phyloP scores from a whole-genome alignment of 1,140 invertebrate species.

The Drosophila ohnishii region DNA sequence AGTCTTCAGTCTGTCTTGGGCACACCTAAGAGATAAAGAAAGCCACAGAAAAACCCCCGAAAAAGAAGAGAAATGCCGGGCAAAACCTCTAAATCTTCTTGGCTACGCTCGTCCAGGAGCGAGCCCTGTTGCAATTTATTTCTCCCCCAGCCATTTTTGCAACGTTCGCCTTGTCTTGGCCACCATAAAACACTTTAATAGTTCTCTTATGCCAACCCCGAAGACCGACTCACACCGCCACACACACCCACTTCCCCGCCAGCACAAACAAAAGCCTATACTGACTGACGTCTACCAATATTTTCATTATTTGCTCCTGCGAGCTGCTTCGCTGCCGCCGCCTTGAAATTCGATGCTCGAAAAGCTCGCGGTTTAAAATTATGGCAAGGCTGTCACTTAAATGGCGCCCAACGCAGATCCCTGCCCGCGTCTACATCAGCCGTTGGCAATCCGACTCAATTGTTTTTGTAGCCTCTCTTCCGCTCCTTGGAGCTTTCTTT shows the following conservation, averaged over 20 bases:
- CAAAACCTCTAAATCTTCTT: conserved; percentile 38
- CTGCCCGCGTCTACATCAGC: conserved; percentile 15
- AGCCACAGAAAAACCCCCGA: conserved; percentile 35
- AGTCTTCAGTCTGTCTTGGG: conserved; percentile 38
- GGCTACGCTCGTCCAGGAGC: conserved; percentile 27
- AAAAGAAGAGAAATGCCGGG: conserved; percentile 25
- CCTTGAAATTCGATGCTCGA: conserved; percentile 51
- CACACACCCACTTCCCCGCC: background rate
- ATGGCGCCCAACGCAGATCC: conserved; percentile 25
- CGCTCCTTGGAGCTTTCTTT: conserved; percentile 26
- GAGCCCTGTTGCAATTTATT: conserved; percentile 41
- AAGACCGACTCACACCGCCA: conserved; percentile 17
- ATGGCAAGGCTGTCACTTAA: conserved; percentile 70
- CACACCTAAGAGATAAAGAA: conserved; percentile 48
- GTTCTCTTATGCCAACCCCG: conserved; percentile 56
- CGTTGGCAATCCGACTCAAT: conserved; percentile 45
- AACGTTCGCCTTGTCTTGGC: conserved; percentile 67
- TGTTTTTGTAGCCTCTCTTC: conserved; percentile 56
- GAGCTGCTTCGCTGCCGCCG: conserved; percentile 1
- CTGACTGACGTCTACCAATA: conserved; percentile 59
- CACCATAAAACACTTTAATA: conserved; percentile 79
- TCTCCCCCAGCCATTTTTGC: conserved; percentile 35
- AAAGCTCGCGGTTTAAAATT: conserved; percentile 66
- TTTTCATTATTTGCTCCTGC: conserved; percentile 33
- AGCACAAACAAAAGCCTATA: conserved; percentile 6